Conservation (phyloP, 1,140 invertebrate species). For the Oncopeltus fasciatus region DNA sequence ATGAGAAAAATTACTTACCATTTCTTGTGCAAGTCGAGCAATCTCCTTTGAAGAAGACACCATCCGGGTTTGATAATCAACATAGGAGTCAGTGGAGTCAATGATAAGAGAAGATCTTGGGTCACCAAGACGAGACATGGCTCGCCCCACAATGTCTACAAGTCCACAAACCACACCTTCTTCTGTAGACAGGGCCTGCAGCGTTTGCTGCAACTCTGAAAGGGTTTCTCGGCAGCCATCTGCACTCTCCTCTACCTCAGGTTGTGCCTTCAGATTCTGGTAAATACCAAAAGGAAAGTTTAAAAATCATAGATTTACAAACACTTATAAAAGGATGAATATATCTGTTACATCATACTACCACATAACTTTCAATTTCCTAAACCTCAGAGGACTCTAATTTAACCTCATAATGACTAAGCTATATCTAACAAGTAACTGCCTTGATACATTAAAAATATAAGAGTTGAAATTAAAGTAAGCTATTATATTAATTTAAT, state of each 20-base stretch:
- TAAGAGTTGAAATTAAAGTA: too few species aligned
- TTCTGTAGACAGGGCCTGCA: slow-evolving; percentile 73
- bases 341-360: too few species aligned
- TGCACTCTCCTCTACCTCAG: slow-evolving; percentile 68
- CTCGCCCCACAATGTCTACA: slow-evolving; percentile 76
- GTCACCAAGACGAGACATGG: slow-evolving; percentile 65
- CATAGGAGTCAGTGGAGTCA: slow-evolving; percentile 49
- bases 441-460: too few species aligned
- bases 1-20: slow-evolving; percentile 41
- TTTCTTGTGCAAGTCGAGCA: slow-evolving; percentile 80
- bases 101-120: slow-evolving; percentile 23
- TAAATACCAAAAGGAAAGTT: too few species aligned
- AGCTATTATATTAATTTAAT: too few species aligned
- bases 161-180: slow-evolving; percentile 72
- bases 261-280: slow-evolving; percentile 58
- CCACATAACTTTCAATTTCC: too few species aligned
- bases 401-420: too few species aligned
- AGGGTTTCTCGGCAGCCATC: slow-evolving; percentile 65
- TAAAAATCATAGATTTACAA: too few species aligned
- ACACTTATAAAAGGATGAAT: too few species aligned
- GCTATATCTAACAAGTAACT: too few species aligned
- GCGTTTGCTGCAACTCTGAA: slow-evolving; percentile 60
- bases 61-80: slow-evolving; percentile 96
- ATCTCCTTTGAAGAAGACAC: slow-evolving; percentile 87
- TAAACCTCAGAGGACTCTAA: too few species aligned